Evolutionary conservation across 37 sponge, comb jelly and placozoan genomes (phyloP), one percentile per base, ranked within the genome.

Genomic region (Haliclona indistincta): DNA sequence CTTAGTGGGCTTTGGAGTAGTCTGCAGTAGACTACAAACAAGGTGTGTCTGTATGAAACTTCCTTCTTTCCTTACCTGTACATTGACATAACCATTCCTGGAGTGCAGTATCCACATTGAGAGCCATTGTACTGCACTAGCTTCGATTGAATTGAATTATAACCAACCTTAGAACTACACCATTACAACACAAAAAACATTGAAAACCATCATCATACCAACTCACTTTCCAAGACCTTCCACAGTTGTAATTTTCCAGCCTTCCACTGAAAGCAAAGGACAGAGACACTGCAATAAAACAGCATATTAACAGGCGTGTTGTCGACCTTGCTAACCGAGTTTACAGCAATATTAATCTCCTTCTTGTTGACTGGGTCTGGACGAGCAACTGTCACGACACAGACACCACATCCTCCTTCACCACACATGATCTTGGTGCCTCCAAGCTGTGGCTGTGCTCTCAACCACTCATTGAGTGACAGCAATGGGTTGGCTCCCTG

Each of bases 341-440:
- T 91, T 39, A 91, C 67, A 11, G 87, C 78, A 55, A 80, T 65
- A 29, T 64, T 81, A 41, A 64, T 56, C 33, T 71, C 61, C 17
- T 90, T 54, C 73, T 71, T 45, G 3, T 76, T 66, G 8, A 70
- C 43, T 20, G 80, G 85, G 58, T 79, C 49, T 11, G 26, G 19
- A 34, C 56, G 28, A 15, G 70, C 45, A 0, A 64, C 81, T 15
- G 81, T 49, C 34, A 90, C 87, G 20, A 81, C 87, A 39, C 91
- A 91, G 45, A 83, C 81, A 2, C 91, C 91, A 56, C 91, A 91
- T 1, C 91, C 91, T 29, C 91, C 91, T 62, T 91, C 91, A 4
- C 75, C 87, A 63, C 91, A 91, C 91, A 91, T 91, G 63, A 37
- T 76, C 70, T 91, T 91, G 41, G 91, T 91, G 17, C 91, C 91